These are phyloP conservation scores for Myotis pilosus DNA, from an alignment of 2,797 vertebrate species.

Conservation along the genomic window DNA sequence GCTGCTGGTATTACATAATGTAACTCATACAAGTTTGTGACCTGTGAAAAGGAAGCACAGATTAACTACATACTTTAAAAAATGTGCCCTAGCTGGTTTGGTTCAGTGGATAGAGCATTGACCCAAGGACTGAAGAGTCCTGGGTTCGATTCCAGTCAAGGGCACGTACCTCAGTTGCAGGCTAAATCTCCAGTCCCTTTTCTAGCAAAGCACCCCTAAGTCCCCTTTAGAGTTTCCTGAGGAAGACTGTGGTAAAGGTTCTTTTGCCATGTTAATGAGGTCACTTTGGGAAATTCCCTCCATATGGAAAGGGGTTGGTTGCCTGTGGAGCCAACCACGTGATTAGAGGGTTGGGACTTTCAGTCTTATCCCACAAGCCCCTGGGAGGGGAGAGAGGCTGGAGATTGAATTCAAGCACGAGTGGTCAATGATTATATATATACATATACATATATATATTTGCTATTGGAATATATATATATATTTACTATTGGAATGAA, in stretches of 20 bases:
- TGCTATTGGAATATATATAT: no score
- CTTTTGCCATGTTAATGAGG: background rate
- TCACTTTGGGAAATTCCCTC: background rate
- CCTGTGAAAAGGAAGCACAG: background rate
- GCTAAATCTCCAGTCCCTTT: background rate
- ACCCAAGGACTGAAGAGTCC: no score
- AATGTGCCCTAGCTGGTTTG: no score
- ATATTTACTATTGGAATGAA: no score
- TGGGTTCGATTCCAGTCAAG: no score
- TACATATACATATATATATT: no score
- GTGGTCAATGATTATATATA: background rate
- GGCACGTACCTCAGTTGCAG: no score
- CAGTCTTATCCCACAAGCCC: background rate
- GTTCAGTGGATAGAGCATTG: no score
- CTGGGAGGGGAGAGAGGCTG: background rate
- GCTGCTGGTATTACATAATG: slow-evolving; percentile 10
- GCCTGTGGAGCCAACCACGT: background rate
- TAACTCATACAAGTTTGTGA: background rate
- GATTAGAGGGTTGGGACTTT: background rate
- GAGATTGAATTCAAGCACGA: background rate
- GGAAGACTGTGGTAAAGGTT: background rate
- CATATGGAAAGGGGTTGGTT: background rate
- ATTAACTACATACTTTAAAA: background rate
- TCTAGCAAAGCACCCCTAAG: background rate
- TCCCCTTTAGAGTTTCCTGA: background rate